Evolutionary conservation across 2,888 invertebrate genomes (phyloP), one percentile per base, ranked within the genome.

Genomic region (Rhorus exstirpatorius): DNA sequence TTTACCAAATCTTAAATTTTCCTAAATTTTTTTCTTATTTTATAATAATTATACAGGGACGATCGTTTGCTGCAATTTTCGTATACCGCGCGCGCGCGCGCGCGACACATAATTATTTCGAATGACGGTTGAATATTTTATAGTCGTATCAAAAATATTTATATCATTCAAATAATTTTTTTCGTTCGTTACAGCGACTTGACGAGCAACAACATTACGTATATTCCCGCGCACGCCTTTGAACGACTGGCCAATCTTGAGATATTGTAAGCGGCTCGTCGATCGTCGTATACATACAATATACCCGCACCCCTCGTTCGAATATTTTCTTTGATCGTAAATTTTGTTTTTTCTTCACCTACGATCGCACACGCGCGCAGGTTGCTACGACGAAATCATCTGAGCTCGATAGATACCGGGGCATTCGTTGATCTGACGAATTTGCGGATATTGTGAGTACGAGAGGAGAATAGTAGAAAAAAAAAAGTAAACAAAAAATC

Each of bases 371-470:
- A 1, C 41, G 14, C 21, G 94, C 94, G 82, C 95, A 98, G 98
- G 92, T 95, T 97, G 90, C 94, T 98, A 91, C 96, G 97, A 92
- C 95, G 97, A 91, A 99, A 99, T 94, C 96, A 96, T 93, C 96
- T 99, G 92, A 94, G 94, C 85, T 94, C 95, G 91, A 96, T 99
- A 89, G 95, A 96, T 87, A 95, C 95, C 87, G 95, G 95, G 87
- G 97, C 97, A 77, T 98, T 99, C 93, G 93, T 94, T 87, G 96
- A 96, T 93, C 94, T 98, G 88, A 96, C 96, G 81, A 95, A 95
- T 86, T 94, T 99, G 84, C 95, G 96, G 93, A 96, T 97, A 88
- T 93, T 98, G 98, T 98, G 94, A 97, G 98, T 97, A 94, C 86
- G 58, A 3, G n/a, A 6, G 10, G 14, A 41, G 21, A 41, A 10